phyloP scores from a whole-genome alignment of 2,113 vertebrate genomes.

The Entosphenus tridentatus region DNA sequence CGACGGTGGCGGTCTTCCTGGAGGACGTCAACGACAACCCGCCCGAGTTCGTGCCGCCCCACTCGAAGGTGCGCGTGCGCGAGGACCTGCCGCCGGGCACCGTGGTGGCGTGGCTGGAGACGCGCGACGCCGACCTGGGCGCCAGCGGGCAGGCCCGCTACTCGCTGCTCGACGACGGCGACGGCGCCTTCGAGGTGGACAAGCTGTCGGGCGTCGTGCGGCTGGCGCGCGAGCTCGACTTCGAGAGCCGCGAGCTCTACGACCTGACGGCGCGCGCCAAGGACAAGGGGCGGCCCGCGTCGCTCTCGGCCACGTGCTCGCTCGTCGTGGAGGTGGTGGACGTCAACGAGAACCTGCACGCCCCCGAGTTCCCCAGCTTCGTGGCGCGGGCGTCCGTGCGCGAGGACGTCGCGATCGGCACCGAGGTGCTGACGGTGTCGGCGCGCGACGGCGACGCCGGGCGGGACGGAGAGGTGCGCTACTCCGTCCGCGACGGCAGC shows the following conservation, averaged over 20 bases:
- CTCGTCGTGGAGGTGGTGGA: conserved; percentile 88
- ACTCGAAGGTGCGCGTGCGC: conserved; percentile 52
- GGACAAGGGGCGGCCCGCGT: conserved; percentile 69
- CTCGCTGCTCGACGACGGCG: conserved; percentile 60
- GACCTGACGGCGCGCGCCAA: conserved; percentile 75
- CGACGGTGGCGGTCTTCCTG: conserved; percentile 44
- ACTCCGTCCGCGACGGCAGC: conserved; percentile 74
- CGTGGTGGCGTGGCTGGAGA: conserved; percentile 78
- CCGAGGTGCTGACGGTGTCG: conserved; percentile 53
- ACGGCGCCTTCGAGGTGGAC: conserved; percentile 71
- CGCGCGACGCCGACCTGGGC: conserved; percentile 67
- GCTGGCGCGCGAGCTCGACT: conserved; percentile 64
- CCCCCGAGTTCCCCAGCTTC: conserved; percentile 67
- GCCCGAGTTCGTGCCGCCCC: conserved; percentile 57
- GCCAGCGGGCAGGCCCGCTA: conserved; percentile 71
- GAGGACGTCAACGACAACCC: conserved; percentile 86
- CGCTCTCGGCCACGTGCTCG: conserved; percentile 63
- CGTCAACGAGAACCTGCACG: conserved; percentile 80
- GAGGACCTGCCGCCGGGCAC: conserved; percentile 79
- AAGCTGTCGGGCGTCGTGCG: conserved; percentile 59
- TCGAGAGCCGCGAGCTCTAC: conserved; percentile 81
- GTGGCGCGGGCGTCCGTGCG: conserved; percentile 51
- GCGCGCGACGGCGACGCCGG: conserved; percentile 61
- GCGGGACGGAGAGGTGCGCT: conserved; percentile 74
- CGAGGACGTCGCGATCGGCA: conserved; percentile 62